Conservation (phyloP, 64 coral and sea anemone species). For the Pocillopora damicornis region DNA sequence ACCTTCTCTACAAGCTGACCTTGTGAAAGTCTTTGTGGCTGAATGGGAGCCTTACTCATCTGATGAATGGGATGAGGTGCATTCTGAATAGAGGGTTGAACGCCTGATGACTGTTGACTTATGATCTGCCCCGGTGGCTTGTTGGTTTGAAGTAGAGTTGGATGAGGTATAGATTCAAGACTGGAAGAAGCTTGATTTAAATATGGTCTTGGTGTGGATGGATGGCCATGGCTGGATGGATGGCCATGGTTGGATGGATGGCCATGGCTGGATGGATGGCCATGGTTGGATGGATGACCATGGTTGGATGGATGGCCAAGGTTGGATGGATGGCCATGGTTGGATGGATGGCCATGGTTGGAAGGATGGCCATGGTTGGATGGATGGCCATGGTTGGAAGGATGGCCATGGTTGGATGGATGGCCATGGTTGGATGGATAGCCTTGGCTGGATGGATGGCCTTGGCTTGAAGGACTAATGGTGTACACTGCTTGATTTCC, state of each 20-base stretch:
- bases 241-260: background rate
- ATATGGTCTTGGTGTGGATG: background rate
- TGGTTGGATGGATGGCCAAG: background rate
- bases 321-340: background rate
- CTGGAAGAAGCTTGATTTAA: background rate
- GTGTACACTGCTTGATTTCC: slow-evolving; percentile 3
- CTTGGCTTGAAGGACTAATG: background rate
- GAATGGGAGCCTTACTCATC: background rate
- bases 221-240: background rate
- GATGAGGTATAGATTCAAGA: background rate
- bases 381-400: background rate
- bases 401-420: background rate
- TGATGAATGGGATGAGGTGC: background rate
- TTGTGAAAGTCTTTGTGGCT: background rate
- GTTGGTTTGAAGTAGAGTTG: background rate
- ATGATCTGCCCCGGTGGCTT: background rate
- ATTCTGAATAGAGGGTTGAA: background rate
- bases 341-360: background rate
- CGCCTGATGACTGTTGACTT: background rate
- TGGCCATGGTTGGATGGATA: background rate
- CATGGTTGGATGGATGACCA: background rate
- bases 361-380: background rate
- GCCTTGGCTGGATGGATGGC: background rate
- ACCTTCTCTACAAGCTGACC: slow-evolving; percentile 13
- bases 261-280: background rate